Conservation (phyloP, 2,888 invertebrate genomes). For the Zelleria hepariella region DNA sequence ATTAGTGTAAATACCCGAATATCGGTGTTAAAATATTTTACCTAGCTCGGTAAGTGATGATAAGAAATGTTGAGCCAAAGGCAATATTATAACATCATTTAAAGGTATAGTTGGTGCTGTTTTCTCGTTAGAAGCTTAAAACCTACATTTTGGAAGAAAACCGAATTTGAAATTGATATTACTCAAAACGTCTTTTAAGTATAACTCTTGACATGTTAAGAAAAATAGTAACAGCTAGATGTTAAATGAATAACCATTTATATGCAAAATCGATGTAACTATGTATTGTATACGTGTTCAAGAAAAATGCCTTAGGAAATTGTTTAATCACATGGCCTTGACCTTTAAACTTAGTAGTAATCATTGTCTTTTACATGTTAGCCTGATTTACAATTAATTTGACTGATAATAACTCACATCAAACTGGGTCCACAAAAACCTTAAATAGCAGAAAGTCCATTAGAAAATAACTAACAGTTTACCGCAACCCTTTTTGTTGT, state of each 20-base stretch:
- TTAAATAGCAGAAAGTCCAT: too few species aligned
- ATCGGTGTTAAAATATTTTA: not conserved
- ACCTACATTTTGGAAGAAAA: not conserved
- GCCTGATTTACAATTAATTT: not conserved
- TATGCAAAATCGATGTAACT: not conserved
- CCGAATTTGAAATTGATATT: not conserved
- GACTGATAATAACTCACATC: not conserved
- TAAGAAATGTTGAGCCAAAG: slow-evolving; percentile 46
- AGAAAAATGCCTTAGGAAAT: slow-evolving; percentile 2
- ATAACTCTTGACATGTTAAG: too few species aligned
- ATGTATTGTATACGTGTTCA: not conserved
- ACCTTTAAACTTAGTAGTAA: not conserved
- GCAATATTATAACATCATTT: slow-evolving; percentile 45
- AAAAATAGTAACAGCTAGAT: not conserved
- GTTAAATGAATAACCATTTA: not conserved
- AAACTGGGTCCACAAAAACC: too few species aligned
- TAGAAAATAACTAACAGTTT: not conserved
- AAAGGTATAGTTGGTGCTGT: slow-evolving; percentile 55
- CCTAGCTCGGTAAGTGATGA: not conserved
- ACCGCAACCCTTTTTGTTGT: slow-evolving; percentile 27
- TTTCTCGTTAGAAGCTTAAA: slow-evolving; percentile 39
- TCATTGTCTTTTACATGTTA: not conserved
- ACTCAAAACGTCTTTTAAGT: too few species aligned
- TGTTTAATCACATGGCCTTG: not conserved
- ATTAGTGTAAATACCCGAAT: not conserved